Evolutionary conservation across 1,140 invertebrate species (phyloP).

Genomic region (Temnothorax longispinosus): DNA sequence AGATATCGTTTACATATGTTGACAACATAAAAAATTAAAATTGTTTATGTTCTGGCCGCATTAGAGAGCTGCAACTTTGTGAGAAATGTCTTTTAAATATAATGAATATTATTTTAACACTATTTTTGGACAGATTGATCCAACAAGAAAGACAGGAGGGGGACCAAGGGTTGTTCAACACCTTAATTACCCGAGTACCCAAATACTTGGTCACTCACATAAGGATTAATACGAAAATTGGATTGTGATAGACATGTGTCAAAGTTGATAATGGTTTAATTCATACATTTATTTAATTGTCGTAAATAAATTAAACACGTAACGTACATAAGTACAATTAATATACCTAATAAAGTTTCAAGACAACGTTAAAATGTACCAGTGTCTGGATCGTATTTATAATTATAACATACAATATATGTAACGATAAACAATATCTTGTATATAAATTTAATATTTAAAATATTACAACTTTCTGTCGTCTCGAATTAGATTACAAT

Average conservation of each 20-base stretch:
- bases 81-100: no score
- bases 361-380: conserved; percentile 6
- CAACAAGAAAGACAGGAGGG: no score
- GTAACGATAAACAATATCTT: conserved; percentile 21
- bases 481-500: conserved; percentile 3
- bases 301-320: conserved; percentile 32
- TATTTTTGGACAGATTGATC: no score
- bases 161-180: no score
- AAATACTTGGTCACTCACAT: no score
- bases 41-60: no score
- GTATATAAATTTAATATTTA: conserved; percentile 35
- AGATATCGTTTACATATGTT: no score
- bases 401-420: conserved; percentile 26
- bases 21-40: no score
- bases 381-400: background rate
- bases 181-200: no score
- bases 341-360: background rate
- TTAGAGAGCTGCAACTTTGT: no score
- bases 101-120: no score
- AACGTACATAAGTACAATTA: conserved; percentile 36
- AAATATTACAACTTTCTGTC: conserved; percentile 19
- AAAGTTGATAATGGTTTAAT: conserved; percentile 12
- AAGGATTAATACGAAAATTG: background rate
- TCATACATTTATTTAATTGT: conserved; percentile 41
- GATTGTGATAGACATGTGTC: background rate